phyloP scores from a whole-genome alignment of 2,797 vertebrate genomes.

The Sphenopsis melanotis region DNA sequence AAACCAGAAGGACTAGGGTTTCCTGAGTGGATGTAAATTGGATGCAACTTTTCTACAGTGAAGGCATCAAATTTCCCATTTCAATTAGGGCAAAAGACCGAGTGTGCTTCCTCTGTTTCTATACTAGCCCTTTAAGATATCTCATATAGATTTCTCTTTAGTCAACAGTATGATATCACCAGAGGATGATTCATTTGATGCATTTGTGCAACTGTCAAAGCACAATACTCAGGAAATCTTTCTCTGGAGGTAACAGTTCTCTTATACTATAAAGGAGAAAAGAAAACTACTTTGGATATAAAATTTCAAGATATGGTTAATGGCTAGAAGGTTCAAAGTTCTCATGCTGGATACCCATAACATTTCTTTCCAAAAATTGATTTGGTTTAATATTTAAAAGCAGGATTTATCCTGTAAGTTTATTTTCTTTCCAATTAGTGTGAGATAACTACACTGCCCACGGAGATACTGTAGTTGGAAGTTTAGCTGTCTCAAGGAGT shows the following conservation, averaged over 20 bases:
- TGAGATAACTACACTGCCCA: not conserved
- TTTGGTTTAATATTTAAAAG: not conserved
- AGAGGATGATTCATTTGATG: not conserved
- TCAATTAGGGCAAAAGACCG: not conserved
- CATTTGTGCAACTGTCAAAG: not conserved
- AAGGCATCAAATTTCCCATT: not conserved
- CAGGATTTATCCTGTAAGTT: not conserved
- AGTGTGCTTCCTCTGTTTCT: not conserved
- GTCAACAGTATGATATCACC: not conserved
- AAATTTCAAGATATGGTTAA: not conserved
- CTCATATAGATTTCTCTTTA: not conserved
- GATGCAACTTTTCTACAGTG: not conserved
- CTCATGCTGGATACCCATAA: not conserved
- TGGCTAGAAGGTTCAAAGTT: not conserved
- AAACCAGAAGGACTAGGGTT: not conserved
- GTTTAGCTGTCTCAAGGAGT: not conserved
- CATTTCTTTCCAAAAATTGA: not conserved
- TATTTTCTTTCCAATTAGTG: not conserved
- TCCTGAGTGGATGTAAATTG: not conserved
- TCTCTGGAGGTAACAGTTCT: not conserved
- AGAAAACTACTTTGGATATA: not conserved
- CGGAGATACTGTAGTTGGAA: not conserved
- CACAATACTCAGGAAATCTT: not conserved
- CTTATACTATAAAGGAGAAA: not conserved
- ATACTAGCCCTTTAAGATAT: not conserved